Percentiles rank a stretch among this genome's conserved stretches.
These are phyloP conservation scores for Callipepla californica DNA, from an alignment of 2,113 vertebrate species.

Conservation along the genomic window DNA sequence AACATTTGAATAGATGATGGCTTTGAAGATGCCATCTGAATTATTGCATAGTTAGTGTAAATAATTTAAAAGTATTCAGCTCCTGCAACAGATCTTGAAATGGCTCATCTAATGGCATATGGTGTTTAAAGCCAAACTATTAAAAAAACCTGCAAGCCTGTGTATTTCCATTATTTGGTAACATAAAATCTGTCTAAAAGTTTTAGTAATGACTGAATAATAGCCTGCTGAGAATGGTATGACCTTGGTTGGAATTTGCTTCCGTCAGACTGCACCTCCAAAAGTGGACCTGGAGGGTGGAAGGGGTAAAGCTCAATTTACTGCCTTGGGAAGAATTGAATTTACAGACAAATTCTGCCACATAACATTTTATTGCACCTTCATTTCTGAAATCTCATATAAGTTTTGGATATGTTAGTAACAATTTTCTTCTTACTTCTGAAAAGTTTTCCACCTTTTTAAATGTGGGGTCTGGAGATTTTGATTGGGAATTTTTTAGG, in stretches of 20 bases:
- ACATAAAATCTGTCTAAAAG: conserved; percentile 16
- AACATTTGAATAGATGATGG: neutral
- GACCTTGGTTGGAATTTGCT: neutral
- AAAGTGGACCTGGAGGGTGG: neutral
- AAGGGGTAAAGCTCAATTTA: neutral
- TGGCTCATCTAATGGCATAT: neutral
- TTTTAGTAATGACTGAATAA: conserved; percentile 1
- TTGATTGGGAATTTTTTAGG: neutral
- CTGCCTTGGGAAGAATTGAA: neutral
- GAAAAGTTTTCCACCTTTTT: neutral
- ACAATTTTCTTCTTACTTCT: neutral
- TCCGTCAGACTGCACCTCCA: neutral
- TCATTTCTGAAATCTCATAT: neutral
- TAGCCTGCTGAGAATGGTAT: neutral
- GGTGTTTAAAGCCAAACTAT: neutral
- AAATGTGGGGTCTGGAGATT: neutral
- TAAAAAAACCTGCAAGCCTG: neutral
- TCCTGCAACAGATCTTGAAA: conserved; percentile 16
- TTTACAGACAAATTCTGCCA: neutral
- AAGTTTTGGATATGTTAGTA: neutral
- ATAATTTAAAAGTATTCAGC: conserved; percentile 13
- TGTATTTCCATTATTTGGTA: neutral
- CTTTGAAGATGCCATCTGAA: conserved; percentile 31
- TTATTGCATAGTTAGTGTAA: neutral
- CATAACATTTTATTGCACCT: neutral